Conservation (phyloP, 1,140 invertebrate species). For the Hylaeus volcanicus region DNA sequence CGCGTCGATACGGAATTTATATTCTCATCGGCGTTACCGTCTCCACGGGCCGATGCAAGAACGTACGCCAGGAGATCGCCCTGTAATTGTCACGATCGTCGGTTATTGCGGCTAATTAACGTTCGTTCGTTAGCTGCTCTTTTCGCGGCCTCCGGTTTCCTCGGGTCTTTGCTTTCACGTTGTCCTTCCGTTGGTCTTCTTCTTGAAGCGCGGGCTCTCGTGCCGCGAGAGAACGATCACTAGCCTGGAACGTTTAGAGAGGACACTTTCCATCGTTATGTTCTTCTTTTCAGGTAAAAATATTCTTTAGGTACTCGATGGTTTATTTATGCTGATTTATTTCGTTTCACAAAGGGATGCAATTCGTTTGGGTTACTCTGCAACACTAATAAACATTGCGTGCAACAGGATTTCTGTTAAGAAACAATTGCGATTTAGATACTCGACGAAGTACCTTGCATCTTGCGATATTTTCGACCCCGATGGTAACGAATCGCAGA, state of each 20-base stretch:
- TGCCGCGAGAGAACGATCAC: neutral
- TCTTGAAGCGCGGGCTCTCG: neutral
- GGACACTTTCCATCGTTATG: neutral
- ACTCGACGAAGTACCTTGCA: too few species aligned
- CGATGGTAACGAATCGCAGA: too few species aligned
- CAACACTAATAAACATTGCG: too few species aligned
- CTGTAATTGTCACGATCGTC: slow-evolving; percentile 57
- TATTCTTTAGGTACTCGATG: too few species aligned
- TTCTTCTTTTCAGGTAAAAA: neutral
- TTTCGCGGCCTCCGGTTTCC: neutral
- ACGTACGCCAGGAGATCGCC: neutral
- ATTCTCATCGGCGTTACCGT: neutral
- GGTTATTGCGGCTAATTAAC: slow-evolving; percentile 65
- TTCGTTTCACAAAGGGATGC: neutral
- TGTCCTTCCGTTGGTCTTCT: slow-evolving; percentile 20
- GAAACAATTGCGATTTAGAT: too few species aligned
- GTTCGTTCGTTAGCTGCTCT: slow-evolving; percentile 40
- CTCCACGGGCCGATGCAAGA: neutral
- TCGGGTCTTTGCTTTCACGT: neutral
- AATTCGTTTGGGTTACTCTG: too few species aligned
- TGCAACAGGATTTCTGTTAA: too few species aligned
- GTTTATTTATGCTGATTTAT: too few species aligned
- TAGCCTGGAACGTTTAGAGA: too few species aligned
- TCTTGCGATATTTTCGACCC: too few species aligned
- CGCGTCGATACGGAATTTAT: slow-evolving; percentile 1